Evolutionary conservation across 2,113 vertebrate species (phyloP).

Genomic region (Halcyon malimbica): DNA sequence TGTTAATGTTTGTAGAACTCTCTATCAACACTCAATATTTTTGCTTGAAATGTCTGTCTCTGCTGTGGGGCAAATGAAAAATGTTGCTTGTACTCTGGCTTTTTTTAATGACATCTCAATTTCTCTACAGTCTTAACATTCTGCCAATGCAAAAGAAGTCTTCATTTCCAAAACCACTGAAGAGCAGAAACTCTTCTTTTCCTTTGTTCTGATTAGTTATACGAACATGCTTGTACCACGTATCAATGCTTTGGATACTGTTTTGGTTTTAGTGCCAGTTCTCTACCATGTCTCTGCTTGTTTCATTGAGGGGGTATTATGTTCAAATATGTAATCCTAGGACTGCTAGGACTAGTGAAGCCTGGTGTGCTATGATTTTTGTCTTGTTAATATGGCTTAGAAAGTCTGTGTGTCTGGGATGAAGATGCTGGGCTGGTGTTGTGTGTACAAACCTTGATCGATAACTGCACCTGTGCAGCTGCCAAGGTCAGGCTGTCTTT

Average conservation of each 20-base stretch:
- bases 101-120: neutral
- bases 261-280: neutral
- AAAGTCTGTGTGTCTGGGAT: neutral
- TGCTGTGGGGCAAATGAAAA: neutral
- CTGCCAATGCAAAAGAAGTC: neutral
- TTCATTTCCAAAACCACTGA: neutral
- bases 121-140: neutral
- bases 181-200: neutral
- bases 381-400: neutral
- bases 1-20: neutral
- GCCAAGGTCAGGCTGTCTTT: constrained; percentile 58
- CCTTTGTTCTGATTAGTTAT: neutral
- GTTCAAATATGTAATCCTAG: neutral
- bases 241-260: neutral
- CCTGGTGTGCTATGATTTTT: neutral
- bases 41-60: neutral
- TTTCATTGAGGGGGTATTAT: neutral
- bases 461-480: constrained; percentile 34
- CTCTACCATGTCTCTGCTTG: neutral
- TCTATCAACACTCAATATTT: neutral
- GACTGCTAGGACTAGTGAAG: neutral
- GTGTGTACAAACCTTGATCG: constrained; percentile 32
- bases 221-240: neutral
- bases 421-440: neutral
- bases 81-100: neutral